Evolutionary conservation across 1,140 invertebrate species (phyloP).

Genomic region (Aporrectodea caliginosa): DNA sequence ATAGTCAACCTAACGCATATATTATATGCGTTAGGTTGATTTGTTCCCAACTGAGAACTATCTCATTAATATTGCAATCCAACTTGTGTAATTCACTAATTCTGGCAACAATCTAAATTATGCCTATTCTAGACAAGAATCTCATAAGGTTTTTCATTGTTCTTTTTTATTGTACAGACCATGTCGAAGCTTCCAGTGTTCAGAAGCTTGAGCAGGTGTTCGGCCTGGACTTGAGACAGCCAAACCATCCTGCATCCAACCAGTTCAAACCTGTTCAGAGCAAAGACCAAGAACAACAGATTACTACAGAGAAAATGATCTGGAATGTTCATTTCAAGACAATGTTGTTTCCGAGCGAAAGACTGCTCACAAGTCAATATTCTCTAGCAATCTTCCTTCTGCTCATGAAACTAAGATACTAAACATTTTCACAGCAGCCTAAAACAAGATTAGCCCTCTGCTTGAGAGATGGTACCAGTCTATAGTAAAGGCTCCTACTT

Average conservation of each 20-base stretch:
- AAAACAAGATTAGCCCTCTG: too few species aligned
- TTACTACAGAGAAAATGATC: too few species aligned
- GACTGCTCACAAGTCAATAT: too few species aligned
- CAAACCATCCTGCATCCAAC: constrained; percentile 40
- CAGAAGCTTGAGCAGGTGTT: constrained; percentile 38
- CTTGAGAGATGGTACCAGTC: too few species aligned
- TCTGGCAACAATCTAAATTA: not conserved
- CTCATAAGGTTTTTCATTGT: not conserved
- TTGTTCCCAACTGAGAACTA: too few species aligned
- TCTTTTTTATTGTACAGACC: constrained; percentile 29
- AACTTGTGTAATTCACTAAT: not conserved
- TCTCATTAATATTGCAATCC: not conserved
- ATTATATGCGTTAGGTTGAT: too few species aligned
- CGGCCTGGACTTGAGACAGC: constrained; percentile 41
- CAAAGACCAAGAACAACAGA: not conserved
- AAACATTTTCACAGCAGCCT: too few species aligned
- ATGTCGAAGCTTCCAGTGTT: constrained; percentile 40
- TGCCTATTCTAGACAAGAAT: not conserved
- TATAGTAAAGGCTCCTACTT: too few species aligned
- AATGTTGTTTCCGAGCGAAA: too few species aligned
- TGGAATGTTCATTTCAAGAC: too few species aligned
- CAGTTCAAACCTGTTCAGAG: constrained; percentile 40
- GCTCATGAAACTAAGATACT: too few species aligned
- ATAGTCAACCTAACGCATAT: not conserved
- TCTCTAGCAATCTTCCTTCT: too few species aligned